Evolutionary conservation across 2,888 invertebrate species (phyloP), one percentile per base, ranked within the genome.

Genomic region (Unio delphinus): DNA sequence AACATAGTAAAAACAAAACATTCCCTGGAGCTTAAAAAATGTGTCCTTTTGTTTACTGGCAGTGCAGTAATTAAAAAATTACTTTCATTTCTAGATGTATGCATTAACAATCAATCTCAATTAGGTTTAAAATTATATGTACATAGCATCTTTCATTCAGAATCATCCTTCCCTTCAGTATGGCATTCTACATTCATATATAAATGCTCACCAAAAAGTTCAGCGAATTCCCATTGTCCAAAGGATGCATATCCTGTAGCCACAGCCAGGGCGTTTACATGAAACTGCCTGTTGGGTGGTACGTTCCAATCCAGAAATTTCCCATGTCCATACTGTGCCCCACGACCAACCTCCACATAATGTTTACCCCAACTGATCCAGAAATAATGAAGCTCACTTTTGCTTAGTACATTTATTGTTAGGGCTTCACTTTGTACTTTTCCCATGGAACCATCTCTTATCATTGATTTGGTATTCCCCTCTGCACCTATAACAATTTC

Each of bases 141-240:
- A 15, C 3, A 3, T 15, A 45, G 45, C 11, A 45, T 45, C 3
- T 11, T 45, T 45, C 45, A 45, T 45, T 15, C 15, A 45, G 45
- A 45, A 45, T 45, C 45, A 23, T n/a, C 15, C 11, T 59, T 59
- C 23, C 18, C 59, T 26, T 59, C 15, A 26, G 59, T 59, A 15
- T 59, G n/a, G 57, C 11, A n/a, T 28, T 56, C 2, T 18, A 7
- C 11, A 26, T 8, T 30, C 20, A 67, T 18, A 63, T 56, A 58
- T n/a, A 56, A 26, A 55, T n/a, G 69, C 79, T 64, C 70, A 86
- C 87, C 86, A 57, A 89, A 74, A 30, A 86, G 78, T 68, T 89
- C 89, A 4, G 87, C 86, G 70, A 89, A 89, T 74, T 89, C 88
- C 87, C 88, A 89, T 62, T 84, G 83, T 11, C 88, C 89, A 65